Conservation (phyloP, 2,797 vertebrate genomes). For the Morus bassanus region DNA sequence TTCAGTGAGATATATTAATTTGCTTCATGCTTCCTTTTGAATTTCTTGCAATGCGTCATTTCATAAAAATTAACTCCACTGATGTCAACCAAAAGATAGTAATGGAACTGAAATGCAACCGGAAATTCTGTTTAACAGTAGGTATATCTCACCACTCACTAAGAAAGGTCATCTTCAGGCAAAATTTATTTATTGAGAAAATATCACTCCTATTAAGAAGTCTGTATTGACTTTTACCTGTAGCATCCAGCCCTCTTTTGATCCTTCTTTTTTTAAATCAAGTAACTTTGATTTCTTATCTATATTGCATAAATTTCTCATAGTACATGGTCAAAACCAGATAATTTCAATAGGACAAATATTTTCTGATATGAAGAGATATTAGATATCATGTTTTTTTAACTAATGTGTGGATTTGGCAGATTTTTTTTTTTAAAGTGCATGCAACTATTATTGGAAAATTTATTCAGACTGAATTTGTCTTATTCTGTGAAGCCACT, state of each 20-base stretch:
- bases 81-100: fast-evolving
- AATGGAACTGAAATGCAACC: background rate
- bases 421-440: background rate
- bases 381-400: fast-evolving
- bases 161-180: background rate
- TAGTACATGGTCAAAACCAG: background rate
- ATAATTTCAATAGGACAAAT: background rate
- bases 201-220: background rate
- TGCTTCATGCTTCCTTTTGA: background rate
- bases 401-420: background rate
- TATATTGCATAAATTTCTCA: background rate
- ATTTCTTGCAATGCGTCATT: background rate
- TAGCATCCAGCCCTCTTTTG: background rate
- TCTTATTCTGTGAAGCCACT: background rate
- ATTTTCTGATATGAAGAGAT: background rate
- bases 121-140: background rate
- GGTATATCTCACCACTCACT: background rate
- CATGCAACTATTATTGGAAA: background rate
- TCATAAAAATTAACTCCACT: background rate
- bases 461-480: background rate
- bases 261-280: background rate
- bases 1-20: background rate
- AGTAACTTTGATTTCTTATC: background rate
- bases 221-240: background rate
- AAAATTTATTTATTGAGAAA: background rate